Evolutionary conservation across 2,888 invertebrate species (phyloP).

Genomic region (Mythimna loreyi): DNA sequence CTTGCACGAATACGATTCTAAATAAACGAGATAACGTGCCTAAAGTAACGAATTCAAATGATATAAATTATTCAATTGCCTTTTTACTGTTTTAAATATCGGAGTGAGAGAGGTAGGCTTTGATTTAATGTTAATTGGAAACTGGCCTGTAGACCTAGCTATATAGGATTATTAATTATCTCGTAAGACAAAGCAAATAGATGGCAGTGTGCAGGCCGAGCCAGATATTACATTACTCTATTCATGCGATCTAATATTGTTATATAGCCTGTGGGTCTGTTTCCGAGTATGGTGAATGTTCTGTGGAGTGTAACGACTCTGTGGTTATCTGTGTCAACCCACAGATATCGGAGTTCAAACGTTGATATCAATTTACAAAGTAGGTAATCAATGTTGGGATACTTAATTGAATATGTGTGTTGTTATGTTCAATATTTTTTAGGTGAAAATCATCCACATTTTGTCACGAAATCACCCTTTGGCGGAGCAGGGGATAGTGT

Average conservation of each 20-base stretch:
- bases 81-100: conserved; percentile 32
- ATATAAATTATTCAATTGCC: conserved; percentile 21
- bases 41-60: conserved; percentile 4
- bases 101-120: background rate
- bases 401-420: conserved; percentile 28
- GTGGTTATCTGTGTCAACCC: conserved; percentile 48
- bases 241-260: conserved; percentile 37
- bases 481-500: no score
- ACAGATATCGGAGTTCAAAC: conserved; percentile 45
- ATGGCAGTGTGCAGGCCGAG: conserved; percentile 17
- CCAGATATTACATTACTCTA: conserved; percentile 40
- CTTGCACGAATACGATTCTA: conserved; percentile 9
- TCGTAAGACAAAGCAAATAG: conserved; percentile 48
- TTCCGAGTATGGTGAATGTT: conserved; percentile 18
- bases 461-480: no score
- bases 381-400: conserved; percentile 49
- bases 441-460: no score
- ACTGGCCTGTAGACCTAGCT: conserved; percentile 6
- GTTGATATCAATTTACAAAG: conserved; percentile 44
- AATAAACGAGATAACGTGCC: conserved; percentile 29
- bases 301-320: conserved; percentile 13
- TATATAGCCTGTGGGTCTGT: conserved; percentile 2
- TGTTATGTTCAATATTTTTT: conserved; percentile 22
- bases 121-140: conserved; percentile 29
- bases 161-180: conserved; percentile 53